A percentile compares a stretch with the other conserved stretches of the same genome.
Conservation (phyloP, 2,797 vertebrate genomes). For the Sebastiscus tertius region DNA sequence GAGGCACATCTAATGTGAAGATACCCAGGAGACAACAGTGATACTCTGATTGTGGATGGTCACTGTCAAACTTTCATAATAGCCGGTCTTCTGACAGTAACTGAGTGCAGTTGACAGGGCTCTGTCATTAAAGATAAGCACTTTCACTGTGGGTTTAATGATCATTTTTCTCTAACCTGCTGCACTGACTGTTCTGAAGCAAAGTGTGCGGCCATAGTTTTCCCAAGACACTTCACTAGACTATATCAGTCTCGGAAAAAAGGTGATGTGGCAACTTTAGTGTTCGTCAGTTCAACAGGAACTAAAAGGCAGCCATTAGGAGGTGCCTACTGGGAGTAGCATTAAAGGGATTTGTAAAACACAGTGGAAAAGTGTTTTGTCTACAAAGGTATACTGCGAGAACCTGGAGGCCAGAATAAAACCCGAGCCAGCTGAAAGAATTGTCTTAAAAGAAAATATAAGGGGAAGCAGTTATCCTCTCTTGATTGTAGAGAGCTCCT, state of each 20-base stretch:
- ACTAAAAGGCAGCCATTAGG: conserved; percentile 62
- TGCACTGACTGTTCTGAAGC: conserved; percentile 20
- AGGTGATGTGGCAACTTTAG: conserved; percentile 53
- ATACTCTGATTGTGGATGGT: neutral
- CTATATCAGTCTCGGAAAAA: conserved; percentile 53
- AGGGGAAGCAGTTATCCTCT: conserved; percentile 35
- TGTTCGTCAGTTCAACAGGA: conserved; percentile 54
- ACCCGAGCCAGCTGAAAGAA: conserved; percentile 51
- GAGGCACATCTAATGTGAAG: neutral
- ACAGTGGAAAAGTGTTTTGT: conserved; percentile 65
- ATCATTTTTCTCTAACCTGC: conserved; percentile 22
- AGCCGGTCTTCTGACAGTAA: conserved; percentile 1
- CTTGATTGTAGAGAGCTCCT: conserved; percentile 46
- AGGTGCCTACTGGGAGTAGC: conserved; percentile 50
- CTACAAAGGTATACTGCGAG: conserved; percentile 64
- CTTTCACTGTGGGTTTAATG: conserved; percentile 23
- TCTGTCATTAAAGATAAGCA: conserved; percentile 28
- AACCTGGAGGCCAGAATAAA: conserved; percentile 64
- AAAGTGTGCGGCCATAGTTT: conserved; percentile 26
- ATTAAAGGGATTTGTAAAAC: conserved; percentile 71
- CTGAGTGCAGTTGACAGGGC: conserved; percentile 7
- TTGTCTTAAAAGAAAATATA: conserved; percentile 47
- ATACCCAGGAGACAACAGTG: neutral
- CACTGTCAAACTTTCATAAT: conserved; percentile 9
- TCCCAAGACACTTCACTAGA: conserved; percentile 36